These are phyloP conservation scores for Parauchenoglanis ngamensis DNA, from an alignment of 2,797 vertebrate genomes.

Conservation along the genomic window DNA sequence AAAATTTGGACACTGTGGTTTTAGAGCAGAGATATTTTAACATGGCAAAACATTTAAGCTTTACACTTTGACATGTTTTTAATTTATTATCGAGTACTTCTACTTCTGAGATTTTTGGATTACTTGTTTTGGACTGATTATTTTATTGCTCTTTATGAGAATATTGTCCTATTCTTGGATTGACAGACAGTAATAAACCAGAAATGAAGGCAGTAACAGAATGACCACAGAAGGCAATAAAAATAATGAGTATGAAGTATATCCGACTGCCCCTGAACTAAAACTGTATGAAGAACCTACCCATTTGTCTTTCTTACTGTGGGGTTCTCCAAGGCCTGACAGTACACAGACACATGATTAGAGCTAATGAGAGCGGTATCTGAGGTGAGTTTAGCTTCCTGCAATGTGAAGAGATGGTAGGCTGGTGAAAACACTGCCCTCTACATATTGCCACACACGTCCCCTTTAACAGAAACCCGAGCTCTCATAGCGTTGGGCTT, in stretches of 20 bases:
- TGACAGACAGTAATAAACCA: constrained; percentile 1
- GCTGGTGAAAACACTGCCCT: constrained; percentile 4
- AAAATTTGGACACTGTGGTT: background rate
- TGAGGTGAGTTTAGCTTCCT: constrained; percentile 44
- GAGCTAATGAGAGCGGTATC: constrained; percentile 39
- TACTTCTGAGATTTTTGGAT: background rate
- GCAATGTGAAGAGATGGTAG: constrained; percentile 31
- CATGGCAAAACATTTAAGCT: background rate
- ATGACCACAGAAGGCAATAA: background rate
- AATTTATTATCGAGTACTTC: background rate
- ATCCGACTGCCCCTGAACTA: constrained; percentile 5
- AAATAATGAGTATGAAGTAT: constrained; percentile 2
- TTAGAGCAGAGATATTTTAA: background rate
- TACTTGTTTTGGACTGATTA: background rate
- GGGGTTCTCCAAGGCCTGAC: constrained; percentile 35
- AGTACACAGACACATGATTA: constrained; percentile 49
- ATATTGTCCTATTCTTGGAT: background rate
- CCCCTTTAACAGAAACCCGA: constrained; percentile 25
- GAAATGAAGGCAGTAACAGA: background rate
- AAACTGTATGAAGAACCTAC: constrained; percentile 17
- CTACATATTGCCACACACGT: background rate
- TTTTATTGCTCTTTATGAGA: background rate
- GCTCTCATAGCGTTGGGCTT: background rate
- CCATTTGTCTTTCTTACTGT: constrained; percentile 36
- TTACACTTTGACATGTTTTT: background rate